Evolutionary conservation across 64 coral and sea anemone genomes (phyloP).

Genomic region (Porites australiensis): DNA sequence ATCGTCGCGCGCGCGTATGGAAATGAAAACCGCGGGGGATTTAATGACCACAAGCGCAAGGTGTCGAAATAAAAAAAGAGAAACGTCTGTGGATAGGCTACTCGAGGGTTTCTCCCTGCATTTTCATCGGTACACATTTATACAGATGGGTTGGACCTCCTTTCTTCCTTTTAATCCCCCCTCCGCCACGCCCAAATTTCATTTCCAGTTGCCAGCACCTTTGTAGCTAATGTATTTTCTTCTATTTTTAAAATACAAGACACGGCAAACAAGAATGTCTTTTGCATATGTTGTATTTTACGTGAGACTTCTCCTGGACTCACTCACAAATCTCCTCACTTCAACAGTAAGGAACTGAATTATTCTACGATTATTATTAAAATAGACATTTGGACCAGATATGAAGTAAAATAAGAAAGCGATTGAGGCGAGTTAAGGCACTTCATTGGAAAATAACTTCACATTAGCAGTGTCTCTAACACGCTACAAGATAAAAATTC

Average conservation of each 20-base stretch:
- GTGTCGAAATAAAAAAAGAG: too few relatives aligned
- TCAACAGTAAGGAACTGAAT: background rate
- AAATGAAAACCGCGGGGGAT: too few relatives aligned
- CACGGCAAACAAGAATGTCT: background rate
- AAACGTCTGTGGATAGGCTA: too few relatives aligned
- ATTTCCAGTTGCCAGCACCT: too few relatives aligned
- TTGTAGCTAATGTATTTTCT: background rate
- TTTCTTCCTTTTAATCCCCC: too few relatives aligned
- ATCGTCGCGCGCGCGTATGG: too few relatives aligned
- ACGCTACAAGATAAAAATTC: background rate
- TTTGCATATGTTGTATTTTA: background rate
- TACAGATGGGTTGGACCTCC: too few relatives aligned
- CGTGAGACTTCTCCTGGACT: slow-evolving; percentile 6
- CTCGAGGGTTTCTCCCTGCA: too few relatives aligned
- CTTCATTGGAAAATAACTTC: background rate
- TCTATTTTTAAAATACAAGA: background rate
- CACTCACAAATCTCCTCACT: slow-evolving; percentile 22
- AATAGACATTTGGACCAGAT: slow-evolving; percentile 8
- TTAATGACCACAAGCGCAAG: too few relatives aligned
- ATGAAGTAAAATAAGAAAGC: background rate
- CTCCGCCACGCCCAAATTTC: too few relatives aligned
- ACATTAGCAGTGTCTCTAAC: background rate
- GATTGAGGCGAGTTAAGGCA: slow-evolving; percentile 18
- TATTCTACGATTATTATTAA: slow-evolving; percentile 25
- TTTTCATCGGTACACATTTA: too few relatives aligned